Base-by-base conservation (phyloP, 2,888 invertebrate species). In the Cheilosia grossa region DNA sequence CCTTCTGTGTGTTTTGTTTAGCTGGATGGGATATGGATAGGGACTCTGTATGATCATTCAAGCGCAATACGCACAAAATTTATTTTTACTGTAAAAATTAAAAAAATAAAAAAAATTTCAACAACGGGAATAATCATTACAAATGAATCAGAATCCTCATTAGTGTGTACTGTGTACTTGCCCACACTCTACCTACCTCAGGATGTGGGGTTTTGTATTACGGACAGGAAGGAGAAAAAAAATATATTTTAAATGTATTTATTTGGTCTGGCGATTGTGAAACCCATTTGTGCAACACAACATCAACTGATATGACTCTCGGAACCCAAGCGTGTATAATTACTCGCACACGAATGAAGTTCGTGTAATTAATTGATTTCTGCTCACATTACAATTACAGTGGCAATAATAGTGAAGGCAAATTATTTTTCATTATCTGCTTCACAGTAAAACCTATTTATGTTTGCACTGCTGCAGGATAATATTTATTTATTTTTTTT, bases 361-460 rank as follows among this genome's bases (percentile, higher is more conserved):
- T 44, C 59, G 67, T 49, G 42, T 73, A 78, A 82, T 82, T 82
- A 78, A 82, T 82, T 82, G 66, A 82, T 82, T 73, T 73, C 61
- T 37, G 49, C 73, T 40, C 61, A 44, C 78, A 77, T 82, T 72
- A 82, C 82, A 82, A 72, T 82, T 78, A 82, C 54, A 53, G 49
- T 33, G 66, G 78, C 73, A 82, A 82, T 82, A 78, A 82, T 78
- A 63, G 61, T 67, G 56, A 82, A 78, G 78, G 73, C 82, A 67
- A 82, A 78, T 82, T 73, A 78, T 82, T 82, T 82, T 82, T 78
- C 67, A 82, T 82, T 78, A 82, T 82, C 82, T 78, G 49, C 61
- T 67, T 58, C 73, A 24, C 58, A 59, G 56, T 56, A 63, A 82
- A 77, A 82, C 72, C 72, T 80, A 64, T 74, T 74, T 69, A 63